phyloP scores from a whole-genome alignment of 2,888 invertebrate genomes.

The Pantelozetes paolii region DNA sequence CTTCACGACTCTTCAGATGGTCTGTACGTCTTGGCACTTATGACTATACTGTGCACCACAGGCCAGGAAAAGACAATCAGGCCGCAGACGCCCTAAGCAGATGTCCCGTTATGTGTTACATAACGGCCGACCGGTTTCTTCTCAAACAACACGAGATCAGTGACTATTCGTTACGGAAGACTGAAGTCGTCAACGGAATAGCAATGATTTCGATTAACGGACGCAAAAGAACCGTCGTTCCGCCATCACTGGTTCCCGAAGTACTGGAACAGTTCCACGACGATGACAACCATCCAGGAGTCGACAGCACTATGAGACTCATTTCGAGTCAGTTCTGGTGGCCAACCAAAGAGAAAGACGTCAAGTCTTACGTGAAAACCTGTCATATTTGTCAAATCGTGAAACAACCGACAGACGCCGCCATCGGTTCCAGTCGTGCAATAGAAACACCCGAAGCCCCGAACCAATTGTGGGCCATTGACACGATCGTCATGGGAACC shows the following conservation, averaged over 20 bases:
- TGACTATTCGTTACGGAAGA: background rate
- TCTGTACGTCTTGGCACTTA: background rate
- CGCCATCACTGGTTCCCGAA: too few relatives aligned
- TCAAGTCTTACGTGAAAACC: background rate
- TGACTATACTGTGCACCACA: background rate
- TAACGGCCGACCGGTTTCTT: background rate
- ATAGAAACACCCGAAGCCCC: background rate
- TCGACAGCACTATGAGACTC: background rate
- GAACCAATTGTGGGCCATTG: background rate
- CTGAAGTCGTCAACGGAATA: background rate
- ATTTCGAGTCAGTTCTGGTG: background rate
- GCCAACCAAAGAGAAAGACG: background rate
- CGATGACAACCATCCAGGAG: background rate
- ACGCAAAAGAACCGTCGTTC: background rate
- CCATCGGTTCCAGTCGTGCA: background rate
- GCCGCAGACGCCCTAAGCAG: too few relatives aligned
- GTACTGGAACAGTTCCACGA: background rate
- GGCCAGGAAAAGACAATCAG: too few relatives aligned
- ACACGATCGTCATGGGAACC: background rate
- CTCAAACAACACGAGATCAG: background rate
- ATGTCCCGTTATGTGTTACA: background rate
- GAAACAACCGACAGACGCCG: background rate
- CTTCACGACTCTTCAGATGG: constrained; percentile 26
- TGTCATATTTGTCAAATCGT: constrained; percentile 17
- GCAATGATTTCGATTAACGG: background rate